These are phyloP conservation scores for cattle (Bos taurus) DNA, from an alignment of 2,113 vertebrate genomes.

Conservation along the genomic window ARS-UCD2.0 NC_037333.1:38880001-38880500, in stretches of 20 bases:
- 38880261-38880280: background rate
- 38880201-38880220: background rate
- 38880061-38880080: too few species aligned
- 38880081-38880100: background rate
- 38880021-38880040: background rate
- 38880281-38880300: background rate
- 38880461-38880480: background rate
- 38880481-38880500: background rate
- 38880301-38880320: background rate
- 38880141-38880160: background rate
- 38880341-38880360: background rate
- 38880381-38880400: background rate
- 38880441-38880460: background rate
- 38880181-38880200: background rate
- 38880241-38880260: background rate
- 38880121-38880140: background rate
- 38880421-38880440: background rate
- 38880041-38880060: background rate
- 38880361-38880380: background rate
- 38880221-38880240: background rate
- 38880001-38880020: background rate
- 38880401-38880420: background rate
- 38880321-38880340: background rate
- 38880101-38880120: fast-evolving
- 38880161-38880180: background rate